Evolutionary conservation across 2,113 vertebrate genomes (phyloP), one percentile per base, ranked within the genome.

Genomic region (Athene noctua): DNA sequence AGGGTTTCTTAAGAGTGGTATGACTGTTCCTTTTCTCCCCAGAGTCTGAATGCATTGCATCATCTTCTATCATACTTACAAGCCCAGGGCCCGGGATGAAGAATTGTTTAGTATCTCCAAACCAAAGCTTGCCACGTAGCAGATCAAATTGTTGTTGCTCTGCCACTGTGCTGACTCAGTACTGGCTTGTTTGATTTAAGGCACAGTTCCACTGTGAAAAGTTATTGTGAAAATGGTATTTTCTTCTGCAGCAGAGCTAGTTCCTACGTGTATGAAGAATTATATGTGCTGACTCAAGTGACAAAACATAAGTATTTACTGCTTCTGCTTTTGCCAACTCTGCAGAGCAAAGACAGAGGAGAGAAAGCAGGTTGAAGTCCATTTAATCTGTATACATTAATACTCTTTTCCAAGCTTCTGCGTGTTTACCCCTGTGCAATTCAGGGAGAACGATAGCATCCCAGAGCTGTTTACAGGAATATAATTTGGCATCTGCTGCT

Each of bases 141-240:
- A 95, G 86, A 96, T 97, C 89, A 92, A 95, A 97, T 95, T 94
- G 91, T 94, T 97, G 95, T 96, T 96, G 86, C 96, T 91, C 54
- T 95, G 94, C 92, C 91, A 77, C 91, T 58, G 78, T 91, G 96
- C 92, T 96, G 96, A 96, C 94, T 97, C 95, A 96, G 92, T 92
- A 88, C 79, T 95, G 95, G 94, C 95, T 97, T 88, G 95, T 94
- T 95, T 95, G 96, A 97, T 96, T 97, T 96, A 96, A 97, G 93
- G 84, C 92, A 83, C 70, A 77, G 86, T 52, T 96, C 38, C 63
- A 63, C 91, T 91, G 81, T 94, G 81, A 77, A 92, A 96, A 96
- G 91, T 95, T 91, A 91, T 97, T 91, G 91, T 94, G 66, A 91
- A 96, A 96, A 96, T 90, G 73, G 74, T 80, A 90, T 95, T 96